Percentiles rank a stretch among this genome's conserved stretches.
Conservation (phyloP, 2,888 invertebrate species). For the Melieria crassipennis region DNA sequence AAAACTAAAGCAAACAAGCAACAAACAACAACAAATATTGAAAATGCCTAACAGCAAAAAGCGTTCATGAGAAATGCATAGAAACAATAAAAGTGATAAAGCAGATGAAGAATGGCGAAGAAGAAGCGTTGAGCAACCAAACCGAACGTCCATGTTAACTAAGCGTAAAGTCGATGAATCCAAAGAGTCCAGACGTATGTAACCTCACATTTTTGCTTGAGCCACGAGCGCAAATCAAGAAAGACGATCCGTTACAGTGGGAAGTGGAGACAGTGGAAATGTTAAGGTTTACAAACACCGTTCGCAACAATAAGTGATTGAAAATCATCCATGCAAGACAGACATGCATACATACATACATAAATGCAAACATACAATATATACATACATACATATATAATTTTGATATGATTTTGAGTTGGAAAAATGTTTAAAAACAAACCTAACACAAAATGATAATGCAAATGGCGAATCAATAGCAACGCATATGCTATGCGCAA, state of each 20-base stretch:
- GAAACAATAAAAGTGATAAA: conserved; percentile 31
- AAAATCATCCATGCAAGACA: conserved; percentile 55
- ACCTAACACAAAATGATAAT: background rate
- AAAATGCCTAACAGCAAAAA: conserved; percentile 15
- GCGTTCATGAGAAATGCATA: conserved; percentile 3
- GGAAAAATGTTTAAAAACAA: background rate
- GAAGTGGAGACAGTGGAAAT: conserved; percentile 37
- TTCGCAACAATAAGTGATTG: conserved; percentile 63
- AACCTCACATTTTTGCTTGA: background rate
- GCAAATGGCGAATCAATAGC: background rate
- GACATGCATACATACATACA: too few species aligned
- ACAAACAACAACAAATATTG: conserved; percentile 24
- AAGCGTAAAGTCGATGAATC: conserved; percentile 21
- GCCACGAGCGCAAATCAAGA: too few species aligned
- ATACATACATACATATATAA: conserved; percentile 11
- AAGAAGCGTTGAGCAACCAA: conserved; percentile 9
- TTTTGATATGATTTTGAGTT: conserved; percentile 17
- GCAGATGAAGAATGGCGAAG: conserved; percentile 40
- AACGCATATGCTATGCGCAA: background rate
- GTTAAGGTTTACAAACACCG: conserved; percentile 57
- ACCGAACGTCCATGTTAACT: conserved; percentile 28
- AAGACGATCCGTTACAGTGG: too few species aligned
- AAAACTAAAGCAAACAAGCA: conserved; percentile 24
- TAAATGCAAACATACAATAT: conserved; percentile 37
- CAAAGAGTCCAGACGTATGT: background rate